Percentiles rank a stretch among this genome's conserved stretches.
phyloP scores from a whole-genome alignment of 2,888 invertebrate species.

The Lucinisca nassula region DNA sequence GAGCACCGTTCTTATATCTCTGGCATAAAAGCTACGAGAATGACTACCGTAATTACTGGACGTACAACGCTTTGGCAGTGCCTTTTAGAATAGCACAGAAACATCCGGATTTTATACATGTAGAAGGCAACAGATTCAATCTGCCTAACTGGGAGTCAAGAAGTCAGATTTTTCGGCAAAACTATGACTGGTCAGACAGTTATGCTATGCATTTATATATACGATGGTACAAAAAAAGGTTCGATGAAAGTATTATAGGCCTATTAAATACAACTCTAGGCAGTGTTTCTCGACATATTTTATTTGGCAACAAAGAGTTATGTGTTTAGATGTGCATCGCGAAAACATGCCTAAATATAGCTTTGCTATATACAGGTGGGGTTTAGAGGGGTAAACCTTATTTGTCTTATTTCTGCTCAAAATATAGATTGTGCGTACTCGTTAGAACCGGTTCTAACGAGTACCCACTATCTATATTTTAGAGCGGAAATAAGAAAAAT shows the following conservation, averaged over 20 bases:
- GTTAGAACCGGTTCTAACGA: no score
- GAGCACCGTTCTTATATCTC: not conserved
- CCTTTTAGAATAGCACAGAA: constrained; percentile 2
- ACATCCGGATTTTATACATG: constrained; percentile 4
- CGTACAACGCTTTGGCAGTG: not conserved
- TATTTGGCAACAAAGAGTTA: constrained; percentile 31
- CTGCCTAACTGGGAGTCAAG: not conserved
- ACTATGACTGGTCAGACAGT: constrained; percentile 14
- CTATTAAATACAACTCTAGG: constrained; percentile 14
- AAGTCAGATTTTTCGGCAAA: not conserved
- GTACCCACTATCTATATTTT: no score
- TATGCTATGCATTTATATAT: constrained; percentile 22
- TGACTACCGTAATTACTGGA: not conserved
- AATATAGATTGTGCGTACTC: no score
- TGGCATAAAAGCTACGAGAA: constrained; percentile 9
- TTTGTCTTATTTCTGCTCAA: no score
- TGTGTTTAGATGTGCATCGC: no score
- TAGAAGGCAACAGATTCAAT: not conserved
- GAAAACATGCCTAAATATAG: no score
- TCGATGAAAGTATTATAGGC: constrained; percentile 1
- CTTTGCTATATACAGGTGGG: no score
- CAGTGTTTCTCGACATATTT: constrained; percentile 14
- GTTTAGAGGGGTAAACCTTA: no score
- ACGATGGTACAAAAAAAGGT: not conserved
- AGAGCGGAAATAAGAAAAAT: no score